Base-by-base conservation (phyloP, 2,113 vertebrate genomes). In the Cyanoderma ruficeps region DNA sequence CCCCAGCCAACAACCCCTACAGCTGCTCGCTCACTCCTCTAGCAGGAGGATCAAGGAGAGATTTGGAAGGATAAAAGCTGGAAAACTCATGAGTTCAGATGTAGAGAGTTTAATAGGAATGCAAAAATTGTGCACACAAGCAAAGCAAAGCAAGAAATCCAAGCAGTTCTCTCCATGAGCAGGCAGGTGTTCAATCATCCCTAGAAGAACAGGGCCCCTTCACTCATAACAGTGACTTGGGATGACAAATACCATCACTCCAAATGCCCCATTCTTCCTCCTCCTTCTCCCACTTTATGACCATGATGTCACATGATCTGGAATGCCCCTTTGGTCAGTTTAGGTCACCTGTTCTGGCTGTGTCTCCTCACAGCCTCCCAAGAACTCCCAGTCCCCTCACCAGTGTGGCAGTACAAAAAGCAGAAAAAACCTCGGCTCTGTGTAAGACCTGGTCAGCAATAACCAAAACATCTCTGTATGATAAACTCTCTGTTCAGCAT, bases 171-270 rank as follows among this genome's bases (percentile, higher is more conserved):
- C 23, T 24, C 33, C 21, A 15, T 22, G 7, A 28, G 30, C 53
- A 61, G 41, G 2, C n/a, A 69, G 21, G 11, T n/a, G 14, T 47
- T 55, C 79, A 61, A 28, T 15, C 15, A 55, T 15, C 17, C 18
- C 20, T 15, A 31, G 55, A 30, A 89, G 3, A 61, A 4, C 41
- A 55, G 41, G 61, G 12, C 12, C 16, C 16, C 14, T 22, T 41
- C 47, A 27, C 2, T 1, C 6, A 3, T 20, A 39, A 28, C 3
- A 2, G 21, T 1, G 0, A 31, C 30, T 61, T 69, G 17, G 21
- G 63, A 69, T 55, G 55, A 76, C 6, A 15, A 76, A 55, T 0
- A 1, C 3, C n/a, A 47, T 31, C 17, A 13, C 10, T n/a, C 28
- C 25, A 47, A 61, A 76, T 18, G 5, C 27, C 12, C 9, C 17